These are phyloP conservation scores for Pseudeuparius sepicola DNA, from an alignment of 2,888 invertebrate species.

Conservation along the genomic window DNA sequence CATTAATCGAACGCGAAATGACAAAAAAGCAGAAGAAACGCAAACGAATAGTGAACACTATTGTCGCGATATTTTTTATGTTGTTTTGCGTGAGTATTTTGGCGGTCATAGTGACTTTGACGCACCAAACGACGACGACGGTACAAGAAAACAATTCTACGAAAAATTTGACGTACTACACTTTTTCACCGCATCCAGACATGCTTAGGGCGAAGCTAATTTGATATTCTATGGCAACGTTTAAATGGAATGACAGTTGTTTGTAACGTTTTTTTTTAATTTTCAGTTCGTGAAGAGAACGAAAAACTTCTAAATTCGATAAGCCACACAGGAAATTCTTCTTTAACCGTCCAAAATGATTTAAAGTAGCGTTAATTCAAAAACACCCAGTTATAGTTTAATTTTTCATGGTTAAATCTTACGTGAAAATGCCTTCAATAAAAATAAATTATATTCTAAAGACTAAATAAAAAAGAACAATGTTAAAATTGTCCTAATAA, in stretches of 20 bases:
- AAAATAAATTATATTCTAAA: no score
- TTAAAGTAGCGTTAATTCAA: constrained; percentile 20
- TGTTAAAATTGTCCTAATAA: no score
- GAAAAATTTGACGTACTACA: constrained; percentile 32
- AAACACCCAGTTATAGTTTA: no score
- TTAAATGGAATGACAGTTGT: no score
- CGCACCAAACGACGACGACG: constrained; percentile 32
- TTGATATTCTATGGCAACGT: no score
- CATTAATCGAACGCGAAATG: no score
- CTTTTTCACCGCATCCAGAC: constrained; percentile 30
- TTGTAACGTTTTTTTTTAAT: no score
- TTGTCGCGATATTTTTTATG: constrained; percentile 16
- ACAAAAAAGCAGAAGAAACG: constrained; percentile 58
- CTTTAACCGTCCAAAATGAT: constrained; percentile 26
- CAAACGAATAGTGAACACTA: constrained; percentile 53
- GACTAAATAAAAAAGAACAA: no score
- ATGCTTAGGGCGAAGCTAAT: no score
- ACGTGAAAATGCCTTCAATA: no score
- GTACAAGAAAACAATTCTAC: constrained; percentile 21
- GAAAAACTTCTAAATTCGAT: constrained; percentile 72
- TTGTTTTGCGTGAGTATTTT: constrained; percentile 50
- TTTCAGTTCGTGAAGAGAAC: constrained; percentile 80
- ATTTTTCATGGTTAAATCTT: no score
- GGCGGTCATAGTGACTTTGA: constrained; percentile 68
- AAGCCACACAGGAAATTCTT: constrained; percentile 22